Evolutionary conservation across 2,888 invertebrate species (phyloP).

Genomic region (Apamea sordens): DNA sequence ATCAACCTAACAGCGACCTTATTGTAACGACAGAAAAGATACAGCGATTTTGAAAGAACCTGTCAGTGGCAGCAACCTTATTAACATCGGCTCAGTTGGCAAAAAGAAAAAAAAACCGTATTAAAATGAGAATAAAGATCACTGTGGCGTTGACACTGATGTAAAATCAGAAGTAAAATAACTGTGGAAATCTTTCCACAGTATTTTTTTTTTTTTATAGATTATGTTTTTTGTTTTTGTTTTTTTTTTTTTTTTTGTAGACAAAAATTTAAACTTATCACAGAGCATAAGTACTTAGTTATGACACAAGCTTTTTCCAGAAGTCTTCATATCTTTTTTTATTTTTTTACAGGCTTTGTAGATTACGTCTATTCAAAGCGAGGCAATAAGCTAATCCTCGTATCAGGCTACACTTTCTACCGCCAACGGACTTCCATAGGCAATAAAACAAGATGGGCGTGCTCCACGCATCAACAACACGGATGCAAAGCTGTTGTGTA

Average conservation of each 20-base stretch:
- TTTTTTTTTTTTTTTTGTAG: too few species aligned
- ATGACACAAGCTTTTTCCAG: neutral
- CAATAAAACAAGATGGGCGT: conserved; percentile 34
- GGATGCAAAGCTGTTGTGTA: conserved; percentile 48
- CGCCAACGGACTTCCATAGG: conserved; percentile 10
- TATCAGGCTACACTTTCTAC: conserved; percentile 40
- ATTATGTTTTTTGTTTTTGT: too few species aligned
- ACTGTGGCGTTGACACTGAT: too few species aligned
- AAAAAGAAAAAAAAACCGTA: too few species aligned
- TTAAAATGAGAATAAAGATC: neutral
- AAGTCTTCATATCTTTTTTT: neutral
- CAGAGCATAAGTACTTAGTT: neutral
- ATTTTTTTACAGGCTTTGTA: conserved; percentile 16
- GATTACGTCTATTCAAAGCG: conserved; percentile 46
- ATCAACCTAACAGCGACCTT: too few species aligned
- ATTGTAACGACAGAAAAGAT: too few species aligned
- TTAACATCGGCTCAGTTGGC: too few species aligned
- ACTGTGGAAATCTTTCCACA: too few species aligned
- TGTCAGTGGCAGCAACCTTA: too few species aligned
- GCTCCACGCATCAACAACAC: conserved; percentile 30
- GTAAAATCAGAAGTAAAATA: too few species aligned
- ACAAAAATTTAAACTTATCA: neutral
- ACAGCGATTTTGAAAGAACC: too few species aligned
- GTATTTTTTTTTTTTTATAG: too few species aligned
- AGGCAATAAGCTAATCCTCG: conserved; percentile 27